These are phyloP conservation scores for Ectemnius continuus DNA, from an alignment of 2,888 invertebrate species.

Conservation along the genomic window DNA sequence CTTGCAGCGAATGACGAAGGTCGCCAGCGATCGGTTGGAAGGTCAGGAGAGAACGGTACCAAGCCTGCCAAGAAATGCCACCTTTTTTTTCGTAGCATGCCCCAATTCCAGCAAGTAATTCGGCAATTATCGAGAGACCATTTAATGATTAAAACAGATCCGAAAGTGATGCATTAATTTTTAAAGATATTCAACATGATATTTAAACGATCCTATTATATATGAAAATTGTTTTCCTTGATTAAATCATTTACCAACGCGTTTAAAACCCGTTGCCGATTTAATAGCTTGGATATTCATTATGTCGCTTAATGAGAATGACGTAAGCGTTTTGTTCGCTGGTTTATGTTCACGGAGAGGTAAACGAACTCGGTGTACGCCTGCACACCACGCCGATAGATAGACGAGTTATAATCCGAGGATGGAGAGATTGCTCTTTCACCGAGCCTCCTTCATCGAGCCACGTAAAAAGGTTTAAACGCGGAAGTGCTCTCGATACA, in stretches of 20 bases:
- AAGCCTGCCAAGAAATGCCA: conserved; percentile 27
- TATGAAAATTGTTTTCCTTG: neutral
- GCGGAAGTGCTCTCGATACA: conserved; percentile 24
- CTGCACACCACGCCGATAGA: neutral
- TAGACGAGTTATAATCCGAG: neutral
- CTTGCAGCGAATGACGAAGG: conserved; percentile 38
- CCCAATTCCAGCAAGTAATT: neutral
- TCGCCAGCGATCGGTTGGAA: conserved; percentile 21
- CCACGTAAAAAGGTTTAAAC: conserved; percentile 14
- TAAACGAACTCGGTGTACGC: conserved; percentile 12
- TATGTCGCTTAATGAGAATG: conserved; percentile 31
- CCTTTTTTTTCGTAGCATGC: conserved; percentile 20
- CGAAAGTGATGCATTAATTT: neutral
- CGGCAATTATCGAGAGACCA: neutral
- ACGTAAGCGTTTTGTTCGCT: conserved; percentile 32
- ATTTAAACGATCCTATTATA: neutral
- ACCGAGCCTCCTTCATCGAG: conserved; percentile 20
- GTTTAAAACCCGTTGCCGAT: too few species aligned
- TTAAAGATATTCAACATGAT: neutral
- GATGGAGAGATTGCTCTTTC: conserved; percentile 12
- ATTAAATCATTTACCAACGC: too few species aligned
- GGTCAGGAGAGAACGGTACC: conserved; percentile 47
- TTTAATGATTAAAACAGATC: neutral
- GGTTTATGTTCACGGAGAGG: conserved; percentile 34
- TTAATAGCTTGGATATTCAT: too few species aligned